A percentile compares a stretch with the other conserved stretches of the same genome.
phyloP scores from a whole-genome alignment of 1,140 invertebrate species.

The Portunus trituberculatus region DNA sequence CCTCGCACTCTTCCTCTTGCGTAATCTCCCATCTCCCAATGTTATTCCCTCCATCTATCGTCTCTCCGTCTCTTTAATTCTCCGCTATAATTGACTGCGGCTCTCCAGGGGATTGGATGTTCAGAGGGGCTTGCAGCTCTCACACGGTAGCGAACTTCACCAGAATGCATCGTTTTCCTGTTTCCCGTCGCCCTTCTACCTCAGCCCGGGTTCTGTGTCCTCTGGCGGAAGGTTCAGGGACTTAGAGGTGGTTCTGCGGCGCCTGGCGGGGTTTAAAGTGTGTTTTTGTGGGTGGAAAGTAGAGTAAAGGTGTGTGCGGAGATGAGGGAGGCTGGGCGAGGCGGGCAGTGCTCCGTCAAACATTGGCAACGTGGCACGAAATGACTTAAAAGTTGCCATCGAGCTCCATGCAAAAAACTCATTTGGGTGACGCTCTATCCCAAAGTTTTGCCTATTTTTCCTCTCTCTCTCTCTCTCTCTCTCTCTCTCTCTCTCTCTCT shows the following conservation, averaged over 20 bases:
- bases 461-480: neutral
- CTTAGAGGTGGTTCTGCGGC: neutral
- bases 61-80: slow-evolving; percentile 75
- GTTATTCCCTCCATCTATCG: slow-evolving; percentile 76
- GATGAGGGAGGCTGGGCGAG: neutral
- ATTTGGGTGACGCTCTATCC: slow-evolving; percentile 70
- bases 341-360: slow-evolving; percentile 25
- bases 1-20: slow-evolving; percentile 63
- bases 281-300: neutral
- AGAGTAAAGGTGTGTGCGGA: neutral
- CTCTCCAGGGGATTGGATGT: slow-evolving; percentile 66
- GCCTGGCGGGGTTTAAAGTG: neutral
- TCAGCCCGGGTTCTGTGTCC: neutral
- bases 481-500: slow-evolving; percentile 5
- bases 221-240: neutral
- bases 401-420: slow-evolving; percentile 71
- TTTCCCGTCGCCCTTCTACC: neutral
- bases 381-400: slow-evolving; percentile 76
- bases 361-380: slow-evolving; percentile 64
- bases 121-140: neutral
- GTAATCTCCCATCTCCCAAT: slow-evolving; percentile 74
- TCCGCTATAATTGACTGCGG: slow-evolving; percentile 75
- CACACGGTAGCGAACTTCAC: neutral
- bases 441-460: slow-evolving; percentile 56
- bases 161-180: neutral